These are phyloP conservation scores for Bombyx huttoni DNA, from an alignment of 2,888 invertebrate species.

Conservation along the genomic window DNA sequence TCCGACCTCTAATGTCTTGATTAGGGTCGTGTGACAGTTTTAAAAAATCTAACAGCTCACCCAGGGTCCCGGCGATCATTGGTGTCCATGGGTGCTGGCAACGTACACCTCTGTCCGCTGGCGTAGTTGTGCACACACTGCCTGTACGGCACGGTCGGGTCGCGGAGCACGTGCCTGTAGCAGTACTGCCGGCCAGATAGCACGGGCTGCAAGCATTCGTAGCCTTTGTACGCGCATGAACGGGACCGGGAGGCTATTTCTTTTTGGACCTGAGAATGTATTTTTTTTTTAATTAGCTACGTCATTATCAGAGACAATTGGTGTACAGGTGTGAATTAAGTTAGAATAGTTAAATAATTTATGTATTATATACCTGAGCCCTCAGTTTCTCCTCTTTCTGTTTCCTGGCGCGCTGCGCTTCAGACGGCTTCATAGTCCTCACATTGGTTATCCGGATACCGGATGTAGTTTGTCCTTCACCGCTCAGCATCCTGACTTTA, in stretches of 20 bases:
- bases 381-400: conserved; percentile 48
- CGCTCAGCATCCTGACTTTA: conserved; percentile 47
- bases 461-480: conserved; percentile 25
- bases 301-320: no score
- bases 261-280: conserved; percentile 64
- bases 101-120: conserved; percentile 82
- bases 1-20: no score
- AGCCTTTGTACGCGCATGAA: conserved; percentile 74
- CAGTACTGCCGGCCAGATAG: conserved; percentile 85
- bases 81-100: conserved; percentile 76
- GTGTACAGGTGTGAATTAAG: neutral
- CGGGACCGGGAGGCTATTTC: conserved; percentile 75
- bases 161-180: conserved; percentile 84
- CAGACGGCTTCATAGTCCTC: conserved; percentile 48
- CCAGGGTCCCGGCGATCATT: conserved; percentile 32
- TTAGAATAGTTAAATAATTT: neutral
- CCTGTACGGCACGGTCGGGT: conserved; percentile 86
- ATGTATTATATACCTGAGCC: conserved; percentile 33
- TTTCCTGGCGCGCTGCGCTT: conserved; percentile 37
- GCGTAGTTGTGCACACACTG: conserved; percentile 80
- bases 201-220: conserved; percentile 77
- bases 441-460: conserved; percentile 53
- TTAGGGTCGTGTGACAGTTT: no score
- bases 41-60: conserved; percentile 17
- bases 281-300: neutral